Evolutionary conservation across 2,888 invertebrate genomes (phyloP).

Genomic region (Pecten maximus): DNA sequence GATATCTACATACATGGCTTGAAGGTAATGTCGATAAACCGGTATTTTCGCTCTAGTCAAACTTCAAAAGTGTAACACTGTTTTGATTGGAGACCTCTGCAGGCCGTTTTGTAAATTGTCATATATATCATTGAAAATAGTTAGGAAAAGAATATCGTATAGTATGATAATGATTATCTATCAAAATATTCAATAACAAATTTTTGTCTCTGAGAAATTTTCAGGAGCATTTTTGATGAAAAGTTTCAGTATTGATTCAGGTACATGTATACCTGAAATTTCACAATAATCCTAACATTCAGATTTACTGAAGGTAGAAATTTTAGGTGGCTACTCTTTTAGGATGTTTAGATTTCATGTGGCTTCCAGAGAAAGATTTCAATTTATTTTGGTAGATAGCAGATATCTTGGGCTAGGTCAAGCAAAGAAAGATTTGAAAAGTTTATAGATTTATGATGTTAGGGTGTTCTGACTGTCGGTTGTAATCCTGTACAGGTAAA

Average conservation of each 20-base stretch:
- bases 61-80: not conserved
- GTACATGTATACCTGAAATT: no score
- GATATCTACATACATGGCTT: not conserved
- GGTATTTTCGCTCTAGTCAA: not conserved
- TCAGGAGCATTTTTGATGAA: not conserved
- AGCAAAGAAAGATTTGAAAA: not conserved
- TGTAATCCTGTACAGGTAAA: not conserved
- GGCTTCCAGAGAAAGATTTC: not conserved
- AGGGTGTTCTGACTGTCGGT: not conserved
- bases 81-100: not conserved
- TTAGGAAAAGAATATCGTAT: no score
- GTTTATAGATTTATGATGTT: not conserved
- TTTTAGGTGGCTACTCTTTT: not conserved
- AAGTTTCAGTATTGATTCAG: not conserved
- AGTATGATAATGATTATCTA: no score
- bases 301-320: no score
- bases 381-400: not conserved
- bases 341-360: not conserved
- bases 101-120: not conserved
- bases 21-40: not conserved
- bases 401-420: slow-evolving; percentile 5
- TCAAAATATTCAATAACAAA: no score
- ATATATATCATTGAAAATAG: not conserved
- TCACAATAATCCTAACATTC: no score
- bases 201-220: not conserved